A percentile compares a stretch with the other conserved stretches of the same genome.
Conservation (phyloP, 2,888 invertebrate species). For the Synanthedon formicaeformis region DNA sequence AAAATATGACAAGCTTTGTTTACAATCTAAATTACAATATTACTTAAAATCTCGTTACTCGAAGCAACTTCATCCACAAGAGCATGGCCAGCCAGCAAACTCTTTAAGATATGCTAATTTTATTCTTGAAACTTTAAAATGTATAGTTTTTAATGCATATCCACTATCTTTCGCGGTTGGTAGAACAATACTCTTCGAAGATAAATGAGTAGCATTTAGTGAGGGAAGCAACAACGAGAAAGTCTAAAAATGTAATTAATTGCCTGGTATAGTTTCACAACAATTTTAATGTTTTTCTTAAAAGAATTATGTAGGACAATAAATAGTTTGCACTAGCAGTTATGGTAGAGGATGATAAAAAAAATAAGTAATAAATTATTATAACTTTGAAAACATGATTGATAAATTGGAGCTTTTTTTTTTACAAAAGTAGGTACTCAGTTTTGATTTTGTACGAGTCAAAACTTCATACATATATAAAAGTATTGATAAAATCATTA, state of each 20-base stretch:
- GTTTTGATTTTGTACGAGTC: no score
- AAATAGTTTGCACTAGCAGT: constrained; percentile 1
- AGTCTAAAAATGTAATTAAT: constrained; percentile 5
- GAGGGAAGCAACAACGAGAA: neutral
- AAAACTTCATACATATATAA: no score
- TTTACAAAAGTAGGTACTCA: no score
- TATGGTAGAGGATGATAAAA: neutral
- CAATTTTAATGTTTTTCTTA: constrained; percentile 6
- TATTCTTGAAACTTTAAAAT: neutral
- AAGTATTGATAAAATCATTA: no score
- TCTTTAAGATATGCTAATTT: neutral
- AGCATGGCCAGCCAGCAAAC: neutral
- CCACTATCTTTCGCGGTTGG: neutral
- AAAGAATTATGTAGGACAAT: constrained; percentile 2
- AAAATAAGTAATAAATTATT: no score
- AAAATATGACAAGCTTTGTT: neutral
- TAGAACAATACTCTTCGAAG: neutral
- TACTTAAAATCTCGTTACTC: neutral
- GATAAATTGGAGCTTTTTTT: no score
- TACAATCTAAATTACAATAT: neutral
- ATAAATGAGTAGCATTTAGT: neutral
- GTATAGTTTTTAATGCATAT: constrained; percentile 1
- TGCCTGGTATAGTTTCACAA: constrained; percentile 3
- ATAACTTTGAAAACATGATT: no score
- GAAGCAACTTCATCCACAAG: neutral